phyloP scores from a whole-genome alignment of 2,888 invertebrate genomes.

The Metopia argyrocephala region DNA sequence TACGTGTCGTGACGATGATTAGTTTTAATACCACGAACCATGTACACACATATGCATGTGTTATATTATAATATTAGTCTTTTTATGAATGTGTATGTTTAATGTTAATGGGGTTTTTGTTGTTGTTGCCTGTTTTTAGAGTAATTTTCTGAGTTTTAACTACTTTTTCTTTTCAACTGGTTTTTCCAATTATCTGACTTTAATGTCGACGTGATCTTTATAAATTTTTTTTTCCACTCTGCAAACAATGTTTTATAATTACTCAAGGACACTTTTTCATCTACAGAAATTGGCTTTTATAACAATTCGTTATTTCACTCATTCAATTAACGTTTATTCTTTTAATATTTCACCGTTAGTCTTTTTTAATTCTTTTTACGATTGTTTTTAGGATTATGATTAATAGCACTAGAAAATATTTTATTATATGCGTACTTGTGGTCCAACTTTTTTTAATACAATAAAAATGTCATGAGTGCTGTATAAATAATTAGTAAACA shows the following conservation, averaged over 20 bases:
- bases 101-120: conserved; percentile 5
- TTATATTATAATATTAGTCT: not conserved
- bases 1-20: conserved; percentile 9
- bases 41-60: not conserved
- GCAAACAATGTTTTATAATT: conserved; percentile 41
- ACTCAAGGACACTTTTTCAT: conserved; percentile 56
- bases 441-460: conserved; percentile 45
- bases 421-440: conserved; percentile 20
- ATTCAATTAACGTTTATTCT: not conserved
- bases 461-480: conserved; percentile 35
- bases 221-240: conserved; percentile 4
- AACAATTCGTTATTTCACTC: conserved; percentile 1
- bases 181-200: conserved; percentile 53
- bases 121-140: conserved; percentile 23
- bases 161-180: conserved; percentile 51
- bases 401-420: conserved; percentile 38
- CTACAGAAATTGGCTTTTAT: conserved; percentile 12
- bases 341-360: conserved; percentile 15
- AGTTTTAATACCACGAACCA: conserved; percentile 15
- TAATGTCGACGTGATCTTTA: conserved; percentile 61
- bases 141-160: conserved; percentile 40
- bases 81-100: conserved; percentile 6
- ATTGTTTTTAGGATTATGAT: conserved; percentile 43
- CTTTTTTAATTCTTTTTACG: conserved; percentile 23
- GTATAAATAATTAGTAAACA: conserved; percentile 40